These are phyloP conservation scores for Ricordea florida DNA, from an alignment of 92 coral and sea anemone genomes.

Conservation along the genomic window DNA sequence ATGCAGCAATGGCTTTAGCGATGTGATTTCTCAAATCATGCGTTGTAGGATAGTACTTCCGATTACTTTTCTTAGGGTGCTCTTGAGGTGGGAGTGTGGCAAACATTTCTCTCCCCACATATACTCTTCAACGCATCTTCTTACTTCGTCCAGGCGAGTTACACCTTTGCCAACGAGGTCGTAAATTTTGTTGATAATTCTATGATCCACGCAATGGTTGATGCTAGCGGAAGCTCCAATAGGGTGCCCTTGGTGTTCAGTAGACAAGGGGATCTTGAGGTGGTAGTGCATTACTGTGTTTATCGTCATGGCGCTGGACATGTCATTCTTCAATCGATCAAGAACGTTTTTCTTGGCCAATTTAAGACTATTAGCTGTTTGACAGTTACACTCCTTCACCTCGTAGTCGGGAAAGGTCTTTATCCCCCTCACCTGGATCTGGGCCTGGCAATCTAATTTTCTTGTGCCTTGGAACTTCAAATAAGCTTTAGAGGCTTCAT, in stretches of 20 bases:
- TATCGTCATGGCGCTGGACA: not conserved
- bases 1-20: constrained; percentile 35
- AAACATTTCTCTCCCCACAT: constrained; percentile 32
- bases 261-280: constrained; percentile 48
- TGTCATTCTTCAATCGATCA: constrained; percentile 24
- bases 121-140: constrained; percentile 31
- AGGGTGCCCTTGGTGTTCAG: constrained; percentile 33
- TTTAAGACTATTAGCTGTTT: constrained; percentile 41
- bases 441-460: constrained; percentile 55
- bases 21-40: constrained; percentile 50
- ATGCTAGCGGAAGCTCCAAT: constrained; percentile 45
- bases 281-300: constrained; percentile 11
- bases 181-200: constrained; percentile 44
- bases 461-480: constrained; percentile 60
- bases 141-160: constrained; percentile 35
- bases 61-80: constrained; percentile 13
- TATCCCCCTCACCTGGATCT: constrained; percentile 27
- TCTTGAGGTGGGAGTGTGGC: not conserved
- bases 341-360: constrained; percentile 41
- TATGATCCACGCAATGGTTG: constrained; percentile 51
- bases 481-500: too few relatives aligned
- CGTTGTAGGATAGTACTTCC: constrained; percentile 42
- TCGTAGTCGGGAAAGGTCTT: constrained; percentile 18
- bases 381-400: constrained; percentile 2
- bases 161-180: constrained; percentile 48